Base-by-base conservation (phyloP, 2,888 invertebrate species). In the Sturmia bella region DNA sequence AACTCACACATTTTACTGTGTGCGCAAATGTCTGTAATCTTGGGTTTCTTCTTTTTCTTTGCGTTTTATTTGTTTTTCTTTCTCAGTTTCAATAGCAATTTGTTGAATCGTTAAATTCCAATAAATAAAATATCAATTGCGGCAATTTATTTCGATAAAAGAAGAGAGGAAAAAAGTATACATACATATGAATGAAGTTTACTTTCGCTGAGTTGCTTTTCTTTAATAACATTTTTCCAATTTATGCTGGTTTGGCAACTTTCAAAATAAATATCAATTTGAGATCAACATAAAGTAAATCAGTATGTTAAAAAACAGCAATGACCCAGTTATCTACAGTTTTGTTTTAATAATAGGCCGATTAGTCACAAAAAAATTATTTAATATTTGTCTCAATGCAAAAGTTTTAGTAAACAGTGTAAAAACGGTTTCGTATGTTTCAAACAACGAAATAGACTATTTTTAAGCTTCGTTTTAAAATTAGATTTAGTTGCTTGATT, bases 211-310 rank as follows among this genome's bases (percentile, higher is more conserved):
- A 24, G 32, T 50, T 9, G 9, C 15, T 54, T 56, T 54, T 45
- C 21, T 9, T 32, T 43, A 37, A 21, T 37, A 15, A 21, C 17
- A 7, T 78, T 21, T 21, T 61, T 39, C 41, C 32, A 73, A 21
- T 57, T 32, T 66, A 50, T 64, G 69, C 80, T 59, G 69, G 75
- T 66, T 75, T 75, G 45, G 57, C 80, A 75, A 75, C 80, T 80
- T 80, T 80, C 70, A 64, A 75, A 70, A 56, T 52, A 61, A 57
- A 37, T 68, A 3, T 68, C 27, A 52, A 7, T 63, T 63, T 32
- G 32, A 15, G 13, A 27, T 45, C 15, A 7, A 13, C 39, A 41
- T 39, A 27, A 48, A 68, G 54, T 61, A 37, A 48, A 59, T 64
- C 63, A 54, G 48, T 64, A 41, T 72, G 13, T 50, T 37, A 37